These are phyloP conservation scores for Phallusia fumigata DNA, from an alignment of 23 tunicate genomes.

Conservation along the genomic window DNA sequence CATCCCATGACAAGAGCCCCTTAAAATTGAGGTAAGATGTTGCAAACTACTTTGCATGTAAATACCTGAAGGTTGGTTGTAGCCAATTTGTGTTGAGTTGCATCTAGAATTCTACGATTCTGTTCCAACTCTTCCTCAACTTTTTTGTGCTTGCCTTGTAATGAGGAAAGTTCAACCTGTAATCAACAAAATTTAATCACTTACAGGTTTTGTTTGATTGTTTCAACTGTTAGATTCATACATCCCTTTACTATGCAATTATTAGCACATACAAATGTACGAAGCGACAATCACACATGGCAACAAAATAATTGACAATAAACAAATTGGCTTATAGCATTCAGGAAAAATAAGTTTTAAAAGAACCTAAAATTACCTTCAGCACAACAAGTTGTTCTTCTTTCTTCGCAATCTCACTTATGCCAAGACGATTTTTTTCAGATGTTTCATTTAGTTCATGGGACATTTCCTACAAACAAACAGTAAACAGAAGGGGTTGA, in stretches of 20 bases:
- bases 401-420: constrained; percentile 69
- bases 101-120: constrained; percentile 30
- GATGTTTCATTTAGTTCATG: constrained; percentile 41
- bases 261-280: too few species aligned
- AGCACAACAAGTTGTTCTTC: constrained; percentile 90
- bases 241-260: too few species aligned
- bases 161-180: constrained; percentile 51
- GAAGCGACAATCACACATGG: too few species aligned
- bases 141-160: constrained; percentile 55
- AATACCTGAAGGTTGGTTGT: constrained; percentile 49
- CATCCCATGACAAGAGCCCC: too few species aligned
- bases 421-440: constrained; percentile 66
- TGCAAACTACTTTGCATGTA: background rate
- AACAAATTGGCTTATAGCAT: too few species aligned
- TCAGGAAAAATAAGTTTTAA: too few species aligned
- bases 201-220: too few species aligned
- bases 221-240: too few species aligned
- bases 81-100: constrained; percentile 56
- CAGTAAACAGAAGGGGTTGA: too few species aligned
- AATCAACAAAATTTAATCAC: background rate
- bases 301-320: too few species aligned
- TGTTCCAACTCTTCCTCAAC: constrained; percentile 34
- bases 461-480: constrained; percentile 39
- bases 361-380: constrained; percentile 30
- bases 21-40: too few species aligned